A percentile compares a stretch with the other conserved stretches of the same genome.
Evolutionary conservation across 2,888 invertebrate species (phyloP).

Genomic region (Cantharis rufa): DNA sequence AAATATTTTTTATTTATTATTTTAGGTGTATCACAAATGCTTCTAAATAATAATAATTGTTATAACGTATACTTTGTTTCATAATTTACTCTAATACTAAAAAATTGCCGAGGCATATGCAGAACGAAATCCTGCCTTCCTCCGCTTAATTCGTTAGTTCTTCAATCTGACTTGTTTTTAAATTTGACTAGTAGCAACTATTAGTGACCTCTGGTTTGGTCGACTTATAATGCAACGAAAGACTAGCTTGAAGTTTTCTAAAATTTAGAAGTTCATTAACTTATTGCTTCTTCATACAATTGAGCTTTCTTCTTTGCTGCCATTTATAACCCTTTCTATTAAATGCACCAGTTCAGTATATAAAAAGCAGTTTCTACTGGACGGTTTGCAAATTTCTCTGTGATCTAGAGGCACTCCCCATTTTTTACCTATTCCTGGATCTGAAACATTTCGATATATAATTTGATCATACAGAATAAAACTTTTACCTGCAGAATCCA

Average conservation of each 20-base stretch:
- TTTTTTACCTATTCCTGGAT: slow-evolving; percentile 78
- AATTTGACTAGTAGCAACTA: background rate
- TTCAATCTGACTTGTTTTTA: background rate
- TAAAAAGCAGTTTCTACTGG: slow-evolving; percentile 68
- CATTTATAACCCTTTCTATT: slow-evolving; percentile 53
- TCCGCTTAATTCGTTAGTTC: background rate
- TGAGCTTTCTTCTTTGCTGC: background rate
- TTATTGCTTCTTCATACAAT: background rate
- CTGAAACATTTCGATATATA: slow-evolving; percentile 54
- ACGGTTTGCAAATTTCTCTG: slow-evolving; percentile 84
- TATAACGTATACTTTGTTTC: background rate
- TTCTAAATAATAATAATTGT: background rate
- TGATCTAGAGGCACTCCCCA: slow-evolving; percentile 79
- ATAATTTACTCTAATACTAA: background rate
- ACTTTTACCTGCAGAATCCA: slow-evolving; percentile 74
- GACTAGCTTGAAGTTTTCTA: background rate
- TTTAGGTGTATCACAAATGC: background rate
- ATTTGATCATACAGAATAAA: background rate
- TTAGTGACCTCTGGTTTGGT: background rate
- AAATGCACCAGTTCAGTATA: slow-evolving; percentile 70
- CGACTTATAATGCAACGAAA: background rate
- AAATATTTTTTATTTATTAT: background rate
- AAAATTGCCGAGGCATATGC: background rate
- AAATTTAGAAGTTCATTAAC: background rate
- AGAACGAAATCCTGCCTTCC: background rate